Conservation (phyloP, 2,113 vertebrate genomes). For the Pelecanoides urinatrix region DNA sequence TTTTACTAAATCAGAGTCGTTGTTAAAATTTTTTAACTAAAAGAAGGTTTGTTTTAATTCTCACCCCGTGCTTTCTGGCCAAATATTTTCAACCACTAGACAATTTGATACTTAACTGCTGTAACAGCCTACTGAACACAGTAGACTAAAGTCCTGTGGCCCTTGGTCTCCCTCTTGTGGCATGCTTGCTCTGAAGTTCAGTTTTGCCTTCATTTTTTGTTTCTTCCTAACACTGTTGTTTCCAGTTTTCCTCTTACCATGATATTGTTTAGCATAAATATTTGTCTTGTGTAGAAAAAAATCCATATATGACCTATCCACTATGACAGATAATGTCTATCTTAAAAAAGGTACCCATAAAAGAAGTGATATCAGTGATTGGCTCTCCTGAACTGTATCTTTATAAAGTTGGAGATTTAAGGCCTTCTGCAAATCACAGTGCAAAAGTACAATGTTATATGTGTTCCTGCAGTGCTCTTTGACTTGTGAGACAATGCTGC, state of each 20-base stretch:
- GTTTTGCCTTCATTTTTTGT: not conserved
- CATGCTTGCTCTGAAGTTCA: not conserved
- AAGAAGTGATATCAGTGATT: not conserved
- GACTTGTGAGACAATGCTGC: not conserved
- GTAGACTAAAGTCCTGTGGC: not conserved
- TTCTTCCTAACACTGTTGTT: not conserved
- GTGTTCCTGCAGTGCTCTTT: not conserved
- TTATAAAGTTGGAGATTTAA: not conserved
- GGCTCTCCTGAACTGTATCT: not conserved
- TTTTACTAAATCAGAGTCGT: not conserved
- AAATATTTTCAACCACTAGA: not conserved
- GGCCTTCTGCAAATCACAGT: not conserved
- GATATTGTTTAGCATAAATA: not conserved
- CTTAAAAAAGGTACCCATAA: not conserved
- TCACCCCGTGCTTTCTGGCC: not conserved
- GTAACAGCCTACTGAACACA: not conserved
- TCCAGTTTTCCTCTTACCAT: not conserved
- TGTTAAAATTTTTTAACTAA: not conserved
- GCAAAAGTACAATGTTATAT: not conserved
- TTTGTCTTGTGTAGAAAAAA: not conserved
- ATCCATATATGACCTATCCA: not conserved
- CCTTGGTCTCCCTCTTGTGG: slow-evolving; percentile 56
- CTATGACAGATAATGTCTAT: not conserved
- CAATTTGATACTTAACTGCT: too few relatives aligned
- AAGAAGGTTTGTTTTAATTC: not conserved